Base-by-base conservation (phyloP, 1,140 invertebrate species). In the Scaptodrosophila lebanonensis region DNA sequence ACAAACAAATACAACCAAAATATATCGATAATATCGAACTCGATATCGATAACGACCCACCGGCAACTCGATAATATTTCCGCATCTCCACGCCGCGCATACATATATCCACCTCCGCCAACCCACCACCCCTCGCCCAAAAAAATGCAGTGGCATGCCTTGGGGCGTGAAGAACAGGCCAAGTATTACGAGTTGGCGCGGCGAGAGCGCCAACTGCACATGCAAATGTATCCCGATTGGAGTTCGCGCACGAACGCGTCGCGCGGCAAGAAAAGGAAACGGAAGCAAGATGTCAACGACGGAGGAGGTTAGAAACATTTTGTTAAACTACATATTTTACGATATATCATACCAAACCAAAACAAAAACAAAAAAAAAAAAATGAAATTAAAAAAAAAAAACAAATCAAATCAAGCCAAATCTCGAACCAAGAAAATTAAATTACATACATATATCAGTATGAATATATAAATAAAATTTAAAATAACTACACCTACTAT, bases 101-200 rank as follows among this genome's bases (percentile, higher is more conserved):
- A 58, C 42, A 67, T 44, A 71, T 49, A 64, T 53, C 58, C 44
- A 35, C 53, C 54, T 66, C 49, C 29, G 51, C 62, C 50, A 62
- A 49, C 32, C 22, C 20, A 53, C 56, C 56, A 49, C 32, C 52
- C 53, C 51, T 65, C 36, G n/a, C 32, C 40, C 57, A 66, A 49
- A 43, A 20, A 43, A 15, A 33, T 50, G 57, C 64, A 98, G 96
- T 99, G 98, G 98, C 98, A 99, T 92, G 95, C 95, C 88, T 92
- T 99, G 91, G 95, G 95, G 88, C 93, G 96, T 90, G 95, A 97
- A 89, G 98, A 99, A 91, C 98, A 99, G 91, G 95, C 96, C 88
- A 98, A 98, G 91, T 99, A 99, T 94, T 99, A 99, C 93, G 98
- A 99, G 89, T 93, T 98, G 93, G 98, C 98, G 82, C 92, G 95